Conservation (phyloP, 2,888 invertebrate genomes). For the Heliconius aoede region DNA sequence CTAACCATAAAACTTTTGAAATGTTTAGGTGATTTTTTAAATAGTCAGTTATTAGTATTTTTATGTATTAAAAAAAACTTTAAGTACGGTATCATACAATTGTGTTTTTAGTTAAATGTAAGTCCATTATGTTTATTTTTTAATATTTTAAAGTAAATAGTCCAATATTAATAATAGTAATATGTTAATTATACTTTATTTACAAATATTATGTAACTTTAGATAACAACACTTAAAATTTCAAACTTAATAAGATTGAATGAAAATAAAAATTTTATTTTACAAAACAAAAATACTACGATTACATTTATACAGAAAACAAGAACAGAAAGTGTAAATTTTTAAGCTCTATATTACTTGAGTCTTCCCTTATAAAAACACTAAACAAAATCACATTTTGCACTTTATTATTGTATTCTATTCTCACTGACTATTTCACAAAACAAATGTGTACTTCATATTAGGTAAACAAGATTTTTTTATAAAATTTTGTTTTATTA, state of each 20-base stretch:
- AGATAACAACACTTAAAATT: background rate
- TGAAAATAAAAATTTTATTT: background rate
- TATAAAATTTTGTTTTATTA: slow-evolving; percentile 5
- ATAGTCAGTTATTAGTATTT: background rate
- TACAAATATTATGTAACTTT: slow-evolving; percentile 18
- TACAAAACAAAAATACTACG: too few relatives aligned
- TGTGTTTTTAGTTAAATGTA: slow-evolving; percentile 1
- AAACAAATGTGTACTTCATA: background rate
- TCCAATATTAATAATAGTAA: background rate
- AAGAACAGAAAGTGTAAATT: too few relatives aligned
- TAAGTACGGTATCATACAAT: background rate
- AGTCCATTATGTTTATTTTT: background rate
- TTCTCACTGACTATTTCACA: too few relatives aligned
- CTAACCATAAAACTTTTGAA: slow-evolving; percentile 15
- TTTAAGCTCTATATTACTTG: too few relatives aligned
- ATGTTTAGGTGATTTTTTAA: slow-evolving; percentile 7
- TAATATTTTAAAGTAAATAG: background rate
- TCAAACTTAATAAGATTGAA: background rate
- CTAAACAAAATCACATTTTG: background rate
- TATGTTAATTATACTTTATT: background rate
- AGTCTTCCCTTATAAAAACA: too few relatives aligned
- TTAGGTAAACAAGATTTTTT: background rate
- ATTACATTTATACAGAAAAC: too few relatives aligned
- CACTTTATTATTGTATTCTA: too few relatives aligned
- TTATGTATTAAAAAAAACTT: background rate